Conservation (phyloP, 2,113 vertebrate genomes). For the Xenopus laevis region DNA sequence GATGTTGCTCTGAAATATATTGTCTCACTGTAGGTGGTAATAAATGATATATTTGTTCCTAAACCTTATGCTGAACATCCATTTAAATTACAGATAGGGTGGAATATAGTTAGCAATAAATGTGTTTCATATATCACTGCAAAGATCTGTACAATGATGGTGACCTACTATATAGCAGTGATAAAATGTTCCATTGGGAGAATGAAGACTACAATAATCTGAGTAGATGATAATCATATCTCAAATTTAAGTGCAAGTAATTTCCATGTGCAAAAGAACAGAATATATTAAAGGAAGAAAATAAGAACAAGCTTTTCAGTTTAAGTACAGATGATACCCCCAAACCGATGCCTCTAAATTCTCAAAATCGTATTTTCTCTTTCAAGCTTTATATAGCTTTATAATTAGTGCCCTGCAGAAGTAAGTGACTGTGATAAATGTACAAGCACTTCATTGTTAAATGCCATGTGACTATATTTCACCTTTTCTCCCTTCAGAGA, state of each 20-base stretch:
- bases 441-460: background rate
- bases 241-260: slow-evolving; percentile 3
- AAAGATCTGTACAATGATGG: slow-evolving; percentile 3
- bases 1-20: slow-evolving; percentile 8
- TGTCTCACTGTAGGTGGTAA: slow-evolving; percentile 3
- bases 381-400: background rate
- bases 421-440: background rate
- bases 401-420: background rate
- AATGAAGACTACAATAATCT: slow-evolving; percentile 14
- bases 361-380: background rate
- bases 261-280: background rate
- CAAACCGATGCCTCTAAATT: background rate
- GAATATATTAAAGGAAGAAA: background rate
- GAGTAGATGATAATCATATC: slow-evolving; percentile 7
- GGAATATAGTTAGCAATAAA: slow-evolving; percentile 7
- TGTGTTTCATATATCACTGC: slow-evolving; percentile 20
- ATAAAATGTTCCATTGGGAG: slow-evolving; percentile 7
- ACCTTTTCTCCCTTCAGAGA: too few relatives aligned
- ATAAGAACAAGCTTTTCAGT: background rate
- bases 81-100: slow-evolving; percentile 13
- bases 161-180: slow-evolving; percentile 8
- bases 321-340: background rate
- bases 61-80: background rate
- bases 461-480: too few relatives aligned
- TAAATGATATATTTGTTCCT: slow-evolving; percentile 16